Evolutionary conservation across 2,797 vertebrate genomes (phyloP), one percentile per base, ranked within the genome.

Genomic region (Varecia variegata): DNA sequence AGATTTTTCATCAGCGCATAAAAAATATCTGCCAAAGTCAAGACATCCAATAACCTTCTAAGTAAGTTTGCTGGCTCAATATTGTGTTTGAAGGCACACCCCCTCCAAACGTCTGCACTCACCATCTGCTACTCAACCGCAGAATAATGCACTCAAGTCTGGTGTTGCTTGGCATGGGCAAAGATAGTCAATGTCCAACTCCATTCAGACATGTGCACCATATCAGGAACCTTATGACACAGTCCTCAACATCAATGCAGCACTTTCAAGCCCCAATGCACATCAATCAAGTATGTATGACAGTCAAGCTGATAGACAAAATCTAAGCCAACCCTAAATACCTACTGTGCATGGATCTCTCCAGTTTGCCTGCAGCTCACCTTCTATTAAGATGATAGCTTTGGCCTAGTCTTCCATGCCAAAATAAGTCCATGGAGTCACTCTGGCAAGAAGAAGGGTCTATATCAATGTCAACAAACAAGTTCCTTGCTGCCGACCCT

Each of bases 11-110:
- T 68, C 90, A 96, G 87, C 95, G 96, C 96, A 98, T 98, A 97
- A 97, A 97, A 96, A 89, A 9, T 96, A 97, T 96, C 98, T 98
- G 98, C 98, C 98, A 98, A 98, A 98, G 97, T 98, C 96, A 98
- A 98, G 97, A 98, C 97, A 97, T 97, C 32, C 35, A 95, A 86
- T 96, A 98, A 97, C 98, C 98, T 97, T 96, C 92, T 98, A 98
- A 98, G 97, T 98, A 98, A 97, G 97, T 98, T 97, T 97, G 94
- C 77, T 97, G 96, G 96, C 97, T 98, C 87, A 87, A 93, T 86
- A 86, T 94, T 96, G 80, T 85, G 94, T 89, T 95, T 96, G 96
- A 97, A 97, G 97, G 93, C 94, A 97, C 96, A 97, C 96, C 95
- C 96, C 93, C 97, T 97, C 96, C 96, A 97, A 97, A 97, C 23